A percentile compares a stretch with the other conserved stretches of the same genome.
Evolutionary conservation across 2,888 invertebrate species (phyloP).

Genomic region (Orthosia gracilis): DNA sequence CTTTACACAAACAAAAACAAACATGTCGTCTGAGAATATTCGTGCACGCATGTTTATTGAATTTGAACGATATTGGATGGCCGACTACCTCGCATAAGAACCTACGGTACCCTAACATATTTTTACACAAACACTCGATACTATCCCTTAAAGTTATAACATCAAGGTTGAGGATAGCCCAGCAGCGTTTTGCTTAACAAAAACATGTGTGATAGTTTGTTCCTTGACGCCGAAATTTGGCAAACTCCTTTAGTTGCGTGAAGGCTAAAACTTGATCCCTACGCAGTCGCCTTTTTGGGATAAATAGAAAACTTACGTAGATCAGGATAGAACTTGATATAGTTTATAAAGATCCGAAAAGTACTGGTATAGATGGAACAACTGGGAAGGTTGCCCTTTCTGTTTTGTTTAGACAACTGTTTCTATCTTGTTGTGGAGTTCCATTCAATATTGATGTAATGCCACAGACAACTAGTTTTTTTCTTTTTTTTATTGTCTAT

Average conservation of each 20-base stretch:
- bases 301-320: slow-evolving; percentile 64
- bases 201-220: slow-evolving; percentile 55
- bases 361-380: slow-evolving; percentile 7
- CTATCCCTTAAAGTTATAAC: background rate
- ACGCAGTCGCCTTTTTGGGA: slow-evolving; percentile 64
- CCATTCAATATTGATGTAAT: slow-evolving; percentile 21
- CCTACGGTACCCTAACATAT: slow-evolving; percentile 33
- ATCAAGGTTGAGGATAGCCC: slow-evolving; percentile 17
- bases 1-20: slow-evolving; percentile 44
- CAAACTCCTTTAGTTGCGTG: slow-evolving; percentile 65
- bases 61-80: slow-evolving; percentile 68
- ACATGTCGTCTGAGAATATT: slow-evolving; percentile 49
- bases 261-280: slow-evolving; percentile 66
- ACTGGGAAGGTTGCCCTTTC: slow-evolving; percentile 13
- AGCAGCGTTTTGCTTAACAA: slow-evolving; percentile 16
- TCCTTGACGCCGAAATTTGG: slow-evolving; percentile 64
- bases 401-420: slow-evolving; percentile 9
- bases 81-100: slow-evolving; percentile 42
- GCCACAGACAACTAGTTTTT: background rate
- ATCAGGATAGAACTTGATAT: slow-evolving; percentile 55
- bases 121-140: slow-evolving; percentile 10
- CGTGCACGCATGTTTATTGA: slow-evolving; percentile 70
- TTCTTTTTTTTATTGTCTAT: no score
- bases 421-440: background rate
- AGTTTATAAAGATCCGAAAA: slow-evolving; percentile 34